phyloP scores from a whole-genome alignment of 2,113 vertebrate genomes.

The Carlito syrichta region DNA sequence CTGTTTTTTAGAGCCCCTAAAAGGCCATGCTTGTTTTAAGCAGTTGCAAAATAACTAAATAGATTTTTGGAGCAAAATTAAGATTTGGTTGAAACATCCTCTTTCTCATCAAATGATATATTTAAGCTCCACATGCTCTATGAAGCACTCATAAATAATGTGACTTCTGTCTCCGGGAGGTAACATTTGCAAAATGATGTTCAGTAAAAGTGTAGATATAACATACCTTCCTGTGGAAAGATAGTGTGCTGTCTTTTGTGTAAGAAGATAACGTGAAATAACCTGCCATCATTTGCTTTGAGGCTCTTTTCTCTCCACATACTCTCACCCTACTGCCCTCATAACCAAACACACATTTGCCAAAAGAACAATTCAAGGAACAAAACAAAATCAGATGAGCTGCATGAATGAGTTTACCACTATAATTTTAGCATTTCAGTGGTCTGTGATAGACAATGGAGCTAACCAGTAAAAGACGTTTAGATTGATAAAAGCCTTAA shows the following conservation, averaged over 20 bases:
- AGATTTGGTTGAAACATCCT: slow-evolving; percentile 33
- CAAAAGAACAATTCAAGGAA: neutral
- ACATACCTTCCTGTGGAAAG: slow-evolving; percentile 18
- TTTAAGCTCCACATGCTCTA: slow-evolving; percentile 41
- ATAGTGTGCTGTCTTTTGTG: neutral
- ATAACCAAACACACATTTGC: neutral
- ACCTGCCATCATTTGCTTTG: slow-evolving; percentile 8
- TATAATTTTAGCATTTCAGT: slow-evolving; percentile 28
- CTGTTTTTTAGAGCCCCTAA: neutral
- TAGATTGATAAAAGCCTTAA: neutral
- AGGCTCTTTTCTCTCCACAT: neutral
- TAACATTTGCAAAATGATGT: slow-evolving; percentile 18
- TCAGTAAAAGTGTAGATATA: neutral
- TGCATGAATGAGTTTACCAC: neutral
- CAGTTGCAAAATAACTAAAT: slow-evolving; percentile 49
- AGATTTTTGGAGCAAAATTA: slow-evolving; percentile 48
- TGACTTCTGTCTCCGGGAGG: slow-evolving; percentile 10
- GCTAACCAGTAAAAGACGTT: slow-evolving; percentile 5
- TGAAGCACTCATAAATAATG: neutral
- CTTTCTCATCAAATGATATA: slow-evolving; percentile 18
- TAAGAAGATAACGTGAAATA: neutral
- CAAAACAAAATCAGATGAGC: neutral
- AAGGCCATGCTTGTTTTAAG: slow-evolving; percentile 34
- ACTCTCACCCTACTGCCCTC: neutral
- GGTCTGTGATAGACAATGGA: neutral